Evolutionary conservation across 2,888 invertebrate species (phyloP), one percentile per base, ranked within the genome.

Genomic region (Halictus ligatus): DNA sequence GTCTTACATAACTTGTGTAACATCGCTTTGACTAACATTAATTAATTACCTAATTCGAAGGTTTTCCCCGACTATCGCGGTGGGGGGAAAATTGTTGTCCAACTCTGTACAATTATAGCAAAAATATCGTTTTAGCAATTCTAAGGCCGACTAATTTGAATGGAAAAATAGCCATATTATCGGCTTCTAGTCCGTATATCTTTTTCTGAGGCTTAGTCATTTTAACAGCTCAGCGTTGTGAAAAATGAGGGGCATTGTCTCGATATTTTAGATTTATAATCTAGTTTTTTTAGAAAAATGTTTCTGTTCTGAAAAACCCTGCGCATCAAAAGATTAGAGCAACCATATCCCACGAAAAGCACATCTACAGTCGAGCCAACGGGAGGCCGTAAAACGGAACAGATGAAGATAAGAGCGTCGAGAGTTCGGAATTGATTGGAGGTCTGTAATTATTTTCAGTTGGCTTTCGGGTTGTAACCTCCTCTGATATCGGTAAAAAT

Each of bases 401-500:
- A 64, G 64, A 64, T 50, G 21, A 50, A 50, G 50, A 50, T 64
- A 64, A 64, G 64, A 64, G 25, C 29, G 64, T 64, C 64, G 54
- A 54, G 64, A 64, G 64, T 64, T 64, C 25, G 64, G 25, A 48
- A 74, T 50, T 74, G 74, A 74, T 76, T 58, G 64, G 29, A 64
- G 64, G 29, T 29, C 64, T 25, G 64, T 15, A 64, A 64, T 64
- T 64, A 64, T 64, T 64, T 64, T 64, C 64, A 29, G 64, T 15
- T 29, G 15, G 29, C 29, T 64, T 64, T 64, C 64, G 64, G 64
- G 29, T 25, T 64, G 64, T 64, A 64, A 64, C 64, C 29, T 64
- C 15, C 64, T 64, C 15, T 29, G 64, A 64, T 64, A 64, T 64
- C 29, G 25, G 29, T 7, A 13, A 29, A 64, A 64, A 64, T 29